Conservation (phyloP, 2,888 invertebrate species). For the Cantharis rufa region DNA sequence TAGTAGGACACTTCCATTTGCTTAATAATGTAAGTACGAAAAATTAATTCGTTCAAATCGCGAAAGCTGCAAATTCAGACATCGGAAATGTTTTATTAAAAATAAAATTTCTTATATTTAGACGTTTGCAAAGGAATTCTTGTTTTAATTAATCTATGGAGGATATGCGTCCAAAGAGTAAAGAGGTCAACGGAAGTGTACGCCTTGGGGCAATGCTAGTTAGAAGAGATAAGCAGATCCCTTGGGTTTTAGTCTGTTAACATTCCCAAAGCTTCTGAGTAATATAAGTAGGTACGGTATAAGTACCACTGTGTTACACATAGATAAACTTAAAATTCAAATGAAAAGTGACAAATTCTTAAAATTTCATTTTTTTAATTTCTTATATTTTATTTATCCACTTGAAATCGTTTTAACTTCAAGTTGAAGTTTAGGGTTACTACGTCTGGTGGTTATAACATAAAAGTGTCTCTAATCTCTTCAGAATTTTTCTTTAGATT, state of each 20-base stretch:
- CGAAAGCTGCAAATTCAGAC: not conserved
- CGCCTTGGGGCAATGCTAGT: conserved; percentile 27
- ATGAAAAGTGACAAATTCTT: conserved; percentile 3
- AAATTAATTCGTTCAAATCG: not conserved
- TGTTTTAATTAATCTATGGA: conserved; percentile 26
- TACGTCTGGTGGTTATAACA: not conserved
- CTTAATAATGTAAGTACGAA: not conserved
- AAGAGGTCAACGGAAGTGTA: conserved; percentile 27
- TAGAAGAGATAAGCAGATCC: conserved; percentile 30
- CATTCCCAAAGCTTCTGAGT: conserved; percentile 25
- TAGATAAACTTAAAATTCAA: conserved; percentile 12
- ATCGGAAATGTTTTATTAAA: not conserved
- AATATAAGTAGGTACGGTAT: conserved; percentile 11
- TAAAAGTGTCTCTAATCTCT: not conserved
- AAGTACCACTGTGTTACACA: conserved; percentile 8
- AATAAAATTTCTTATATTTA: not conserved
- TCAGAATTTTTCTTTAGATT: not conserved
- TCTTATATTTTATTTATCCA: conserved; percentile 6
- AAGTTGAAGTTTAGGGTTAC: not conserved
- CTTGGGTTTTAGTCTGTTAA: conserved; percentile 32
- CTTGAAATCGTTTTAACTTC: not conserved
- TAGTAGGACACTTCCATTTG: not conserved
- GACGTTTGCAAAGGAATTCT: conserved; percentile 7
- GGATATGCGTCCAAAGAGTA: conserved; percentile 20
- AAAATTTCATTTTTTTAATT: conserved; percentile 1